Evolutionary conservation across 2,797 vertebrate genomes (phyloP).

Genomic region (Cephalopachus bancanus): DNA sequence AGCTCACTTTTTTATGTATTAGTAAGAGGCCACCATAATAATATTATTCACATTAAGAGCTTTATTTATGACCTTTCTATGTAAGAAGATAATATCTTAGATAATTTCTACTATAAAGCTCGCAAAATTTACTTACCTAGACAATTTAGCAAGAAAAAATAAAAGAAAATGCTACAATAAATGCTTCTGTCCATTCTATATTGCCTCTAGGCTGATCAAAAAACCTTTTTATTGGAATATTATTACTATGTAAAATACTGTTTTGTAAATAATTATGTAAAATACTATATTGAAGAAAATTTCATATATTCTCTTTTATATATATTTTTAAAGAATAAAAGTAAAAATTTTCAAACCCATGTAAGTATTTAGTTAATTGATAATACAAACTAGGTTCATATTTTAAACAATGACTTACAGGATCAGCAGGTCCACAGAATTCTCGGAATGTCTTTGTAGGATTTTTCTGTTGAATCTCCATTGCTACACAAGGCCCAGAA

Average conservation of each 20-base stretch:
- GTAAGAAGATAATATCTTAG: background rate
- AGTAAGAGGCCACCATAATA: background rate
- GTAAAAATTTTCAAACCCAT: background rate
- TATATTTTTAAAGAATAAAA: background rate
- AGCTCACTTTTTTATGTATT: background rate
- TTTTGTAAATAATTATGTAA: background rate
- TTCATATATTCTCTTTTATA: background rate
- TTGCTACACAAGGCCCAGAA: conserved; percentile 94
- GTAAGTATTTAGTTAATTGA: background rate
- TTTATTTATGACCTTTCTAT: background rate
- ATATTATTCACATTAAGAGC: background rate
- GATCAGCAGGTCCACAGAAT: conserved; percentile 96
- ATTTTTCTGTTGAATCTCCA: conserved; percentile 93
- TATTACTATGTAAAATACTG: background rate
- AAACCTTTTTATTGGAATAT: background rate
- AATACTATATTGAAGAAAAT: background rate
- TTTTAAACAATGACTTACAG: conserved; percentile 92
- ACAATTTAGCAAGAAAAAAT: conserved; percentile 34
- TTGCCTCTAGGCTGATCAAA: background rate
- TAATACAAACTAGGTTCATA: background rate
- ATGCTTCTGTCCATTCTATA: background rate
- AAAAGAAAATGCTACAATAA: background rate
- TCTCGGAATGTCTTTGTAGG: conserved; percentile 93
- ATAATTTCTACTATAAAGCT: background rate
- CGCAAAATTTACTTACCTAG: background rate